Evolutionary conservation across 2,888 invertebrate species (phyloP).

Genomic region (Hyppa rectilinea): DNA sequence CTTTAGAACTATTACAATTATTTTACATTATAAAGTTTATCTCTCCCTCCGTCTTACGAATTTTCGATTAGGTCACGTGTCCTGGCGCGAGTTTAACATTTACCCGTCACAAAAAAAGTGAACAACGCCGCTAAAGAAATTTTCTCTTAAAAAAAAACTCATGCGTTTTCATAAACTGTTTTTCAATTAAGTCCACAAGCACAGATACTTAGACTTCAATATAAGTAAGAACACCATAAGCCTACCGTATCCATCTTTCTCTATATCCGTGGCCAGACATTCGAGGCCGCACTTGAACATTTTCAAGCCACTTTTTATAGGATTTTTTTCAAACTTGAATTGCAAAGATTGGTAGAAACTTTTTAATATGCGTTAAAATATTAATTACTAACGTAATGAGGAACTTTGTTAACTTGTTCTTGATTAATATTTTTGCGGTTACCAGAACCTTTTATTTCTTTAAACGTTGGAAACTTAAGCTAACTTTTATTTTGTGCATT

Average conservation of each 20-base stretch:
- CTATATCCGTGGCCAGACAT: slow-evolving; percentile 7
- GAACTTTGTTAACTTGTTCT: slow-evolving; percentile 24
- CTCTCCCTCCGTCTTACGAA: no score
- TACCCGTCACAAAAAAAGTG: no score
- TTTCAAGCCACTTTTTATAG: slow-evolving; percentile 34
- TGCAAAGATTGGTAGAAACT: slow-evolving; percentile 35
- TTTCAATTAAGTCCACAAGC: no score
- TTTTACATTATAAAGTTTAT: no score
- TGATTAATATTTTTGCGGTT: slow-evolving; percentile 22
- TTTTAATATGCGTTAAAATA: slow-evolving; percentile 46
- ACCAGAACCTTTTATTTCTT: slow-evolving; percentile 14
- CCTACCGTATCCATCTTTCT: slow-evolving; percentile 5
- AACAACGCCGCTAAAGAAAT: no score
- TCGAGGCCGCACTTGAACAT: slow-evolving; percentile 24
- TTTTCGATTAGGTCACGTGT: no score
- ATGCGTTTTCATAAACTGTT: background rate
- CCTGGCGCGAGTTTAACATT: no score
- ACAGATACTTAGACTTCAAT: no score
- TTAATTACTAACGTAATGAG: slow-evolving; percentile 48
- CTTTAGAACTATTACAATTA: no score
- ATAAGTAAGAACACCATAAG: background rate
- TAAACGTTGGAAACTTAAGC: background rate
- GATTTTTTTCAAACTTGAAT: slow-evolving; percentile 11
- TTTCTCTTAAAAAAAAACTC: background rate
- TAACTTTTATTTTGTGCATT: background rate